phyloP scores from a whole-genome alignment of 2,888 invertebrate species.

The Harpalus rufipes region DNA sequence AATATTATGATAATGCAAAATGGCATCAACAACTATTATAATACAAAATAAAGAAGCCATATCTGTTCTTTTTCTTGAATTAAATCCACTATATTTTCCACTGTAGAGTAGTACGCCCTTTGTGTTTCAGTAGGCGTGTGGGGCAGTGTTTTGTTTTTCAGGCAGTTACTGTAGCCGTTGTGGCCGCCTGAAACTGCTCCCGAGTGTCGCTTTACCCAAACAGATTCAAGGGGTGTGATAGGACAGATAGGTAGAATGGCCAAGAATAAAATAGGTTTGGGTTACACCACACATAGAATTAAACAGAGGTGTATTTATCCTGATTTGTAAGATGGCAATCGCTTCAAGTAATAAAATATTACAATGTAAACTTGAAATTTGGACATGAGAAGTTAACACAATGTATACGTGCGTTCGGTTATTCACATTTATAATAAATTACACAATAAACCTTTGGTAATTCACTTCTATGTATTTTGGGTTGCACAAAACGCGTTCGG shows the following conservation, averaged over 20 bases:
- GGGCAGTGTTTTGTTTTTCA: neutral
- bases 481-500: too few relatives aligned
- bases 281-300: neutral
- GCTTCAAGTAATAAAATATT: too few relatives aligned
- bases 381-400: too few relatives aligned
- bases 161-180: neutral
- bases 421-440: too few relatives aligned
- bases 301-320: neutral
- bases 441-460: too few relatives aligned
- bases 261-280: neutral
- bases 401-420: too few relatives aligned
- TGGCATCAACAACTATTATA: too few relatives aligned
- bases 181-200: neutral
- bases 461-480: too few relatives aligned
- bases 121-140: neutral
- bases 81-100: neutral
- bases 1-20: too few relatives aligned
- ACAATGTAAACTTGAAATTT: too few relatives aligned
- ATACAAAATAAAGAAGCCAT: too few relatives aligned
- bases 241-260: neutral
- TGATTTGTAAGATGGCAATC: too few relatives aligned
- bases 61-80: neutral
- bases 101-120: neutral
- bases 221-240: slow-evolving; percentile 5
- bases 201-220: neutral